Evolutionary conservation across 2,888 invertebrate genomes (phyloP).

Genomic region (Drosophila flavopinicola): DNA sequence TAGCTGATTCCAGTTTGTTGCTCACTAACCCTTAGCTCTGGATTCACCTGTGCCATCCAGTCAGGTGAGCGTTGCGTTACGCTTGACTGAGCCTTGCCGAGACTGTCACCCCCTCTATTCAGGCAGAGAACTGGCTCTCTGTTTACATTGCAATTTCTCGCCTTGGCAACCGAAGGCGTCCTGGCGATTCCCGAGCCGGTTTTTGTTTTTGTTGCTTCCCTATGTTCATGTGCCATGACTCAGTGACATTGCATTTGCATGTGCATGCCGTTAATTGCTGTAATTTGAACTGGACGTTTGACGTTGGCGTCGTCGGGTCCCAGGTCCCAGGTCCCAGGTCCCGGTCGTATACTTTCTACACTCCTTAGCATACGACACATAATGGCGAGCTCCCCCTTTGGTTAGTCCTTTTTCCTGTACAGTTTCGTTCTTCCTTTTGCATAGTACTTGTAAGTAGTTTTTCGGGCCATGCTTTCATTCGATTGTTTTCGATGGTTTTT

Average conservation of each 20-base stretch:
- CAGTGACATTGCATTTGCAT: constrained; percentile 79
- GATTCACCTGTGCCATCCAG: constrained; percentile 49
- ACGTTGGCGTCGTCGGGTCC: constrained; percentile 17
- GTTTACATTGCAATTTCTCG: constrained; percentile 67
- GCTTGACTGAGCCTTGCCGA: constrained; percentile 58
- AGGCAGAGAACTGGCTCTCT: constrained; percentile 54
- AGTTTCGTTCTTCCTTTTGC: constrained; percentile 53
- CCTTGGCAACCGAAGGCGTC: constrained; percentile 70
- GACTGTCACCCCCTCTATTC: constrained; percentile 31
- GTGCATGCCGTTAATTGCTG: constrained; percentile 73
- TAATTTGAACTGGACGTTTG: constrained; percentile 69
- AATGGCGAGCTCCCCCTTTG: constrained; percentile 18
- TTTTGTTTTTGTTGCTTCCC: constrained; percentile 23
- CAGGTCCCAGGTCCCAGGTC: background rate
- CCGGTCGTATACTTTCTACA: constrained; percentile 13
- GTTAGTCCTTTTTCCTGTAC: constrained; percentile 48
- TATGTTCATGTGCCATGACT: constrained; percentile 56
- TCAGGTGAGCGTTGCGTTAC: constrained; percentile 23
- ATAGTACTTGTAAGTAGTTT: constrained; percentile 48
- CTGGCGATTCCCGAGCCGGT: constrained; percentile 59
- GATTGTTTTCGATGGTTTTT: constrained; percentile 43
- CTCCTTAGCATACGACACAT: constrained; percentile 21
- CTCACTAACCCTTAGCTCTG: constrained; percentile 41
- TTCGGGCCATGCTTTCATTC: constrained; percentile 69
- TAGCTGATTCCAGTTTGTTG: background rate